Percentiles rank a stretch among this genome's conserved stretches.
Conservation (phyloP, 2,113 vertebrate genomes). For the Nansenia antarctica region DNA sequence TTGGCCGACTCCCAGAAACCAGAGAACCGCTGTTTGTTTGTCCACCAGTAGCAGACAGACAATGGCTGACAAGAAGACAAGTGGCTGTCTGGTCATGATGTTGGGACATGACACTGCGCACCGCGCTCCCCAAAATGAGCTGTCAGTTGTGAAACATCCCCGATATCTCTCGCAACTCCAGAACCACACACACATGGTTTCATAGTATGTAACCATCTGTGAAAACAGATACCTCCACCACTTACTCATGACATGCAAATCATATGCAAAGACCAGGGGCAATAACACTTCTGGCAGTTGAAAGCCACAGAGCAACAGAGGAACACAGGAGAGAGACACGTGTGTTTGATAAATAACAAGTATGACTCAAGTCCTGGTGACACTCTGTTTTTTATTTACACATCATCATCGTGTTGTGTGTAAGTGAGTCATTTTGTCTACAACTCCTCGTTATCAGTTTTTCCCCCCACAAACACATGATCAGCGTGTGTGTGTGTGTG, state of each 20-base stretch:
- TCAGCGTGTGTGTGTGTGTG: constrained; percentile 11
- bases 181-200: too few species aligned
- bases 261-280: constrained; percentile 60
- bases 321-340: constrained; percentile 29
- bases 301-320: constrained; percentile 17
- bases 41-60: too few species aligned
- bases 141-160: too few species aligned
- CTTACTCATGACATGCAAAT: constrained; percentile 68
- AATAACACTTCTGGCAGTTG: constrained; percentile 53
- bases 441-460: neutral
- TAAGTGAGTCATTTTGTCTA: neutral
- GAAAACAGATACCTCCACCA: constrained; percentile 42
- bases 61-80: too few species aligned
- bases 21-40: too few species aligned
- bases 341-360: constrained; percentile 29
- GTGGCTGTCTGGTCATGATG: too few species aligned
- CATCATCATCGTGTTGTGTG: neutral
- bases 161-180: too few species aligned
- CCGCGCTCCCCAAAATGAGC: too few species aligned
- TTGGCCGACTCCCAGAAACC: too few species aligned
- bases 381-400: neutral
- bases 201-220: constrained; percentile 11
- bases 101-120: too few species aligned
- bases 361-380: constrained; percentile 21
- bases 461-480: constrained; percentile 30